Percentiles rank a stretch among this genome's conserved stretches.
phyloP scores from a whole-genome alignment of 2,797 vertebrate genomes.

The Peromyscus melanophrys region DNA sequence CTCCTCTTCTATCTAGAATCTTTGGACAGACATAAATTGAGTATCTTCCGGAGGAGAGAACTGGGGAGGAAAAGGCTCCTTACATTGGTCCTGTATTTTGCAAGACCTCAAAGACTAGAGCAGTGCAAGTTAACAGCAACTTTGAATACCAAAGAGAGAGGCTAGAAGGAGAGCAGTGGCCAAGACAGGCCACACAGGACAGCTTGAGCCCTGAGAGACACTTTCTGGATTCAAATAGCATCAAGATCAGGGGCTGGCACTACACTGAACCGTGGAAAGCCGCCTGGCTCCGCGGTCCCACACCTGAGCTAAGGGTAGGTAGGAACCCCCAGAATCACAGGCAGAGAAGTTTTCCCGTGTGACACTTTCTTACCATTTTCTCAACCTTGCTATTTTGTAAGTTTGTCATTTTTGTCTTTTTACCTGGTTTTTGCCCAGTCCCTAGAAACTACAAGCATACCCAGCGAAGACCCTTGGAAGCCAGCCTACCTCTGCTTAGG shows the following conservation, averaged over 20 bases:
- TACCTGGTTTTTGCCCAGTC: not conserved
- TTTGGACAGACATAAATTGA: not conserved
- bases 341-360: not conserved
- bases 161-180: not conserved
- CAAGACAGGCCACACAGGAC: not conserved
- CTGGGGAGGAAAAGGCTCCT: not conserved
- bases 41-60: not conserved
- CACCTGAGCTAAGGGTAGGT: not conserved
- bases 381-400: not conserved
- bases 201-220: not conserved
- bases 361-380: not conserved
- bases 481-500: not conserved
- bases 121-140: not conserved
- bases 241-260: not conserved
- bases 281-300: fast-evolving
- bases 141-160: not conserved
- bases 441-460: not conserved
- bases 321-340: not conserved
- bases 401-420: not conserved
- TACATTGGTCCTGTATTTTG: fast-evolving
- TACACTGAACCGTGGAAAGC: not conserved
- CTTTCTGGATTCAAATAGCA: not conserved
- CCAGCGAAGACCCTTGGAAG: conserved; percentile 8
- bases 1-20: conserved; percentile 28
- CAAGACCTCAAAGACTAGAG: not conserved